Evolutionary conservation across 2,113 vertebrate genomes (phyloP), one percentile per base, ranked within the genome.

Genomic region (Geococcyx californianus): DNA sequence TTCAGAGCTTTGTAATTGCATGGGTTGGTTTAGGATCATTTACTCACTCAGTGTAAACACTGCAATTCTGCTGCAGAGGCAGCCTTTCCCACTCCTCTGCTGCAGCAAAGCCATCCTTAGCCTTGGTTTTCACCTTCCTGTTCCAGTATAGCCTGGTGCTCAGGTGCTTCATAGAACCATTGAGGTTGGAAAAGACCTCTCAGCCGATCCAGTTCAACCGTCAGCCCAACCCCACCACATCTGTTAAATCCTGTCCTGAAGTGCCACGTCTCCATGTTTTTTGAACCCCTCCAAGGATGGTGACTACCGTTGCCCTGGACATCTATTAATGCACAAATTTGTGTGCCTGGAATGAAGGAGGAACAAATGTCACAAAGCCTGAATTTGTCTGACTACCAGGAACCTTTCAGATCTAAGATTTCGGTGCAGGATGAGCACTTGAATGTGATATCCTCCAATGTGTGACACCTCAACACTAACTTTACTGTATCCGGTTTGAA

Each of bases 391-490:
- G 34, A 15, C 20, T 14, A 4, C 4, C 34, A 36, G 52, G 36
- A 70, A 14, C 45, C 23, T 31, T 5, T 21, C 68, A 56, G 34
- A 12, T 13, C 11, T 7, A 36, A 76, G 52, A 42, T 55, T 16
- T n/a, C 80, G 33, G 38, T 23, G 47, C 80, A 67, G 64, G 42
- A 42, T 0, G 2, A 25, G 34, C 20, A 23, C 47, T 47, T 26
- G 14, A 78, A 44, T 5, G 33, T 4, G 5, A 21, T 16, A 42
- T 2, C 34, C 62, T 7, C 28, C 28, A 1, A 3, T 0, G 4
- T 11, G 14, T 1, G 1, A 23, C 0, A 11, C 33, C 12, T 9
- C 80, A 63, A 11, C 10, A 6, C 20, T 10, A n/a, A 20, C 47
- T 34, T 25, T 14, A 19, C 14, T 8, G 1, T 5, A 13, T 9